Base-by-base conservation (phyloP, 2,888 invertebrate species). In the Nomada ruficornis region DNA sequence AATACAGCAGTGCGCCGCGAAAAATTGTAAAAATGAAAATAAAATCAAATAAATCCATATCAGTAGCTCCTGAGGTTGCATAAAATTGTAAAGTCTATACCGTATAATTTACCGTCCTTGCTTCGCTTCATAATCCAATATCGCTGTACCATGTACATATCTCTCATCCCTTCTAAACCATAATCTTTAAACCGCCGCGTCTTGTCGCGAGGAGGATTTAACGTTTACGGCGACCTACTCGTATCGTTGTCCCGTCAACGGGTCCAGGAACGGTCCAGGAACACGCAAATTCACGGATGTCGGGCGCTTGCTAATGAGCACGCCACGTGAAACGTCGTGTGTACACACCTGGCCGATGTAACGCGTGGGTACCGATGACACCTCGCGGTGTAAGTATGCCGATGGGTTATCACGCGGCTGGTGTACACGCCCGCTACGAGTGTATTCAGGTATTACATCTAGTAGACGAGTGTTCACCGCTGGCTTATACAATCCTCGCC, bases 371-470 rank as follows among this genome's bases (percentile, higher is more conserved):
- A 80, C 82, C 75, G 82, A 84, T 85, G 82, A 82, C 85, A 82
- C 85, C 80, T 86, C 82, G 79, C 76, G 78, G 69, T 65, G 81
- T 78, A 83, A 83, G 88, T 86, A 82, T 83, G 86, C 71, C 85
- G 86, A 88, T 88, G 85, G 82, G 83, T 80, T 83, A 88, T 84
- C 85, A 74, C 76, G 55, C 57, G 62, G 63, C 70, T 64, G 77
- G 76, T 63, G 75, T 85, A 88, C 90, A 91, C 87, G 89, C 88
- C 76, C 72, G 82, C 86, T 91, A 92, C 91, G 90, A 89, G 90
- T 90, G 89, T 90, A 91, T 90, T 90, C 91, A 91, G 92, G 91
- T 92, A 92, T 92, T 91, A 92, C 92, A 91, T 89, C 90, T 89
- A 87, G 89, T 90, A 89, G 89, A 91, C 90, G 89, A 90, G 90